These are phyloP conservation scores for Adelphocoris suturalis DNA, from an alignment of 2,888 invertebrate genomes.

Conservation along the genomic window DNA sequence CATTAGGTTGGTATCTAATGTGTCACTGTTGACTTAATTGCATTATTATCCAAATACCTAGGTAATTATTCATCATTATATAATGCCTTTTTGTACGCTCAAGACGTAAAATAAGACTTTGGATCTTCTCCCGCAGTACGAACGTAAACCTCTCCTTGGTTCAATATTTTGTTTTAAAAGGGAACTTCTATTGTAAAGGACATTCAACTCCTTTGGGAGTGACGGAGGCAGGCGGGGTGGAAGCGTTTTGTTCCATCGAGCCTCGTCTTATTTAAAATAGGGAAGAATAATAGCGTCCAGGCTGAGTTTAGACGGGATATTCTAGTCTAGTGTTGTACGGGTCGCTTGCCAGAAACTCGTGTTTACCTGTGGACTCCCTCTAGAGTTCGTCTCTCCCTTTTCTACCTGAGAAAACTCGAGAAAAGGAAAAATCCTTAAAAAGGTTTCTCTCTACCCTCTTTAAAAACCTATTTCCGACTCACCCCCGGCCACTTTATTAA, in stretches of 20 bases:
- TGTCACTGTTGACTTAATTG: too few species aligned
- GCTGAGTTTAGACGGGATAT: conserved; percentile 6
- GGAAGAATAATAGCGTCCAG: not conserved
- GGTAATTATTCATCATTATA: too few species aligned
- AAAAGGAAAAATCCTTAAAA: conserved; percentile 18
- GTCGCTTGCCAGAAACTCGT: conserved; percentile 15
- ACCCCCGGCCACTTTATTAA: not conserved
- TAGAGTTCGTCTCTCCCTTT: not conserved
- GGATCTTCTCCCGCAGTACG: too few species aligned
- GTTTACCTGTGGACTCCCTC: conserved; percentile 13
- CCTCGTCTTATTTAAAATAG: conserved; percentile 31
- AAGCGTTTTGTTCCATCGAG: conserved; percentile 31
- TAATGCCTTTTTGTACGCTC: too few species aligned
- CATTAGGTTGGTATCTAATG: too few species aligned
- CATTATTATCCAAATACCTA: too few species aligned
- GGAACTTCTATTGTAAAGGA: not conserved
- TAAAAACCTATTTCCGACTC: conserved; percentile 21
- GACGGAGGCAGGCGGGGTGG: not conserved
- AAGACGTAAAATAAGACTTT: too few species aligned
- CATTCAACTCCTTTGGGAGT: not conserved
- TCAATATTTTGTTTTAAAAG: too few species aligned
- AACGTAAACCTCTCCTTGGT: too few species aligned
- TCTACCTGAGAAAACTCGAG: not conserved
- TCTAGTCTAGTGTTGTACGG: not conserved
- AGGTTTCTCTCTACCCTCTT: not conserved